These are phyloP conservation scores for Rhea americana DNA, from an alignment of 2,113 vertebrate species.

Conservation along the genomic window DNA sequence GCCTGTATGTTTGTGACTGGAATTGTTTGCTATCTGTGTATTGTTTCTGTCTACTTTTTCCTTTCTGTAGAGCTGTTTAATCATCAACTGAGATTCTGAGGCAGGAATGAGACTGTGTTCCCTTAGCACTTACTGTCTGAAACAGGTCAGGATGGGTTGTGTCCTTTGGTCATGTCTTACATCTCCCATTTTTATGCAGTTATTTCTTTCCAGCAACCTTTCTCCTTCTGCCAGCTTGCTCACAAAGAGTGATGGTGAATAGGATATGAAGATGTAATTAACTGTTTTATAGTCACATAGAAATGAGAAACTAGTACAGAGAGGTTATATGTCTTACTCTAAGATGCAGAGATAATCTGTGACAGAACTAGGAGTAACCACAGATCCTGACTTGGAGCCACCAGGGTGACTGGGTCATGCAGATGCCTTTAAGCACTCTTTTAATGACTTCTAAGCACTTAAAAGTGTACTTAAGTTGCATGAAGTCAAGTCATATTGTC, in stretches of 20 bases:
- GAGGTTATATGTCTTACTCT: neutral
- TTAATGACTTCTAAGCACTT: neutral
- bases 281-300: neutral
- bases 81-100: neutral
- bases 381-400: neutral
- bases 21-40: constrained; percentile 45
- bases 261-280: neutral
- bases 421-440: neutral
- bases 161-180: neutral
- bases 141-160: neutral
- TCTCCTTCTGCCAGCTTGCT: neutral
- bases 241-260: neutral
- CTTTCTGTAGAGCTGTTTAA: neutral
- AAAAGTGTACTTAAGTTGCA: neutral
- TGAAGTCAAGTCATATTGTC: neutral
- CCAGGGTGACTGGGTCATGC: neutral
- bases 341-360: neutral
- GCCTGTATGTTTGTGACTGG: constrained; percentile 40
- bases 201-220: neutral
- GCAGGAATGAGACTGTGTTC: neutral
- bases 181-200: neutral
- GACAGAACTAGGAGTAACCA: neutral
- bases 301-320: neutral
- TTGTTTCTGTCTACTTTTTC: neutral
- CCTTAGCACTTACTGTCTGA: neutral